A percentile compares a stretch with the other conserved stretches of the same genome.
phyloP scores from a whole-genome alignment of 2,113 vertebrate species.

The Pao palembangensis region DNA sequence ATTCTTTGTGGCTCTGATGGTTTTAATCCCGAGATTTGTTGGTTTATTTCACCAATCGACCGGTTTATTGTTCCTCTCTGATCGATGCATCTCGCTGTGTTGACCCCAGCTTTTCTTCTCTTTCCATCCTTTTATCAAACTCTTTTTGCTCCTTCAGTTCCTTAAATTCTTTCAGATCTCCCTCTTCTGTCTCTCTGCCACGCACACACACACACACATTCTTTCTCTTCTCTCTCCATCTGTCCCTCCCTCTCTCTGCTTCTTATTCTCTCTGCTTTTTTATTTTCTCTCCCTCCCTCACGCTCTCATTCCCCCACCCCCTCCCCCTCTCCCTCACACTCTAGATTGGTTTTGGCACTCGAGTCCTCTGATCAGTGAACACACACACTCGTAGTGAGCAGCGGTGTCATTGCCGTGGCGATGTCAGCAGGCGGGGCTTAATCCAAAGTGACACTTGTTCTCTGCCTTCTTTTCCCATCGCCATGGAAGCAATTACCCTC shows the following conservation, averaged over 20 bases:
- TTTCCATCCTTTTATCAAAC: background rate
- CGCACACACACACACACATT: background rate
- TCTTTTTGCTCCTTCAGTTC: background rate
- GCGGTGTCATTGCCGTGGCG: conserved; percentile 86
- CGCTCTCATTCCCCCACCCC: background rate
- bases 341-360: conserved; percentile 92
- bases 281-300: too few species aligned
- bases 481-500: conserved; percentile 94
- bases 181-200: background rate
- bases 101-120: background rate
- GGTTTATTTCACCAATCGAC: too few species aligned
- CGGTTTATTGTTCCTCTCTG: background rate
- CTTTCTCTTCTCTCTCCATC: background rate
- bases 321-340: background rate
- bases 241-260: background rate
- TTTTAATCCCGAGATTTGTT: too few species aligned
- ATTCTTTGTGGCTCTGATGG: too few species aligned
- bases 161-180: background rate
- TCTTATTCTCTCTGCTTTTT: background rate
- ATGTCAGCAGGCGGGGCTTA: conserved; percentile 94
- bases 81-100: background rate
- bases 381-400: conserved; percentile 27
- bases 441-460: conserved; percentile 99
- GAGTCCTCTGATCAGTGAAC: conserved; percentile 84
- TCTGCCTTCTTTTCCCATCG: conserved; percentile 93